A percentile compares a stretch with the other conserved stretches of the same genome.
Conservation (phyloP, 1,140 invertebrate species). For the Heliothis subflexa region DNA sequence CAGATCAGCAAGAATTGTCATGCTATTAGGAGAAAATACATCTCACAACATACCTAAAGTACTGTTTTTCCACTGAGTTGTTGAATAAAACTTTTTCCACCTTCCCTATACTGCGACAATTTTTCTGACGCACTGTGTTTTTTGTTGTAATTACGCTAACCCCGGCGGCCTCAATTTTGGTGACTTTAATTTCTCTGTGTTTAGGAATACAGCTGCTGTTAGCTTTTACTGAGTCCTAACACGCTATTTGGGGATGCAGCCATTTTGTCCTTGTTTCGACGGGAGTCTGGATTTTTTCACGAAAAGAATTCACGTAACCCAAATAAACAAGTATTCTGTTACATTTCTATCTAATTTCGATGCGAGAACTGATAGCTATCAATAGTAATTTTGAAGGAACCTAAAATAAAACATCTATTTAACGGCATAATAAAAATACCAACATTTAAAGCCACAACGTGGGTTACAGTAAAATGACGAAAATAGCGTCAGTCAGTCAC, state of each 20-base stretch:
- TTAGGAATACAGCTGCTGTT: neutral
- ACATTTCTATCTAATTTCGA: neutral
- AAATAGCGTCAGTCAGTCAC: constrained; percentile 16
- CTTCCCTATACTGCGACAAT: no score
- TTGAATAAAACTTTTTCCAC: no score
- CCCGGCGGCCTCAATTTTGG: neutral
- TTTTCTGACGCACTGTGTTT: neutral
- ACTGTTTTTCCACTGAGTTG: no score
- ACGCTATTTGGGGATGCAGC: neutral
- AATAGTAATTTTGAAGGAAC: neutral
- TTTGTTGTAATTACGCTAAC: neutral
- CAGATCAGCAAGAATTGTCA: no score
- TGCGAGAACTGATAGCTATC: neutral
- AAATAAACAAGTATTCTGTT: neutral
- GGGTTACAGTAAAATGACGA: constrained; percentile 8
- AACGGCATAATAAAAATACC: constrained; percentile 24
- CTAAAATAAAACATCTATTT: constrained; percentile 28
- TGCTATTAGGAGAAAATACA: no score
- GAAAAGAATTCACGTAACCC: neutral
- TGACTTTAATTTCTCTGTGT: neutral
- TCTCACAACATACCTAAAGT: no score
- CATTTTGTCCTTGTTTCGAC: neutral
- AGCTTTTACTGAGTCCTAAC: neutral
- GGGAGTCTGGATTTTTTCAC: neutral
- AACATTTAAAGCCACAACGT: constrained; percentile 16